Evolutionary conservation across 1,140 invertebrate genomes (phyloP).

Genomic region (Teleogryllus occipitalis): DNA sequence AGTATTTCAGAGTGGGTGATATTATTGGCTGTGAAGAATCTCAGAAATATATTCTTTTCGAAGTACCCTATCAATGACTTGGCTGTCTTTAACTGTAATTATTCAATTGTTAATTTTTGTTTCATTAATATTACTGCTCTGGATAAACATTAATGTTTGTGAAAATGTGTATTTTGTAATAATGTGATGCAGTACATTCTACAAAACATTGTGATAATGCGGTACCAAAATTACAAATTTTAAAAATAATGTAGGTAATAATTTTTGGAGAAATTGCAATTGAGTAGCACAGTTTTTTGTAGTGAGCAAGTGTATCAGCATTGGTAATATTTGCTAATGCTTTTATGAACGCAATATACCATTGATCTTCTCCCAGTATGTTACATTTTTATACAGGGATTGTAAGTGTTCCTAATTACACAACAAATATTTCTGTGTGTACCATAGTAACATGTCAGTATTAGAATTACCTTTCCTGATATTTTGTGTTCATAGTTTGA

Average conservation of each 20-base stretch:
- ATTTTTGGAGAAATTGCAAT: background rate
- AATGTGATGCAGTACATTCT: background rate
- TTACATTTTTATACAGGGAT: constrained; percentile 6
- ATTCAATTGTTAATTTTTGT: no score
- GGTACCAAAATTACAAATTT: background rate
- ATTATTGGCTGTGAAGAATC: no score
- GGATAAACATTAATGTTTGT: no score
- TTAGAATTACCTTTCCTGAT: constrained; percentile 17
- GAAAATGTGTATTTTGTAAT: background rate
- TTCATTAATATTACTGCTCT: no score
- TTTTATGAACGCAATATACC: background rate
- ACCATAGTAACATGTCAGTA: constrained; percentile 18
- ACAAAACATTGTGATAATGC: background rate
- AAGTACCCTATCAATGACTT: no score
- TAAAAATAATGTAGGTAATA: background rate
- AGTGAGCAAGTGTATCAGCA: background rate
- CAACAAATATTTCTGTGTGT: background rate
- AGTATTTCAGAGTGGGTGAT: no score
- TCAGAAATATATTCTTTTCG: no score
- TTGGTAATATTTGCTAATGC: background rate
- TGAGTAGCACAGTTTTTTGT: background rate
- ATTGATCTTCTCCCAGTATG: background rate
- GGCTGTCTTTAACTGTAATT: no score
- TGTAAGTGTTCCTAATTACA: constrained; percentile 10
- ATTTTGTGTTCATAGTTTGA: background rate